Conservation (phyloP, 2,888 invertebrate genomes). For the Torymus texanus region DNA sequence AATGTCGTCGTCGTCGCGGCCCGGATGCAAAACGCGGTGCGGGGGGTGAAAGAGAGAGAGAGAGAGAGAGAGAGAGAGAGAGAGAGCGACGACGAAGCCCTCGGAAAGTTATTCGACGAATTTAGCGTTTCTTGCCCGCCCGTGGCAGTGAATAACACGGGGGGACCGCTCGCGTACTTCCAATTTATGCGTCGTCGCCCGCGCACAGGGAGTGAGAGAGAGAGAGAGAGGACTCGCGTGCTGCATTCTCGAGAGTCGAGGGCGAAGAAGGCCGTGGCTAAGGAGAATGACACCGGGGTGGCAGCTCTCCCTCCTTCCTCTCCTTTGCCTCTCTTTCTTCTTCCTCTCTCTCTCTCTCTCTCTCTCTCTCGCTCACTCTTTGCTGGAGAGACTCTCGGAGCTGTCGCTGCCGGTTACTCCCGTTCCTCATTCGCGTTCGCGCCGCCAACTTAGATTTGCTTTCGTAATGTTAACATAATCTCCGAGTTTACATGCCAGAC, state of each 20-base stretch:
- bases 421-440: conserved; percentile 10
- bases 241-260: conserved; percentile 43
- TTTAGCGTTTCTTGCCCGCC: conserved; percentile 51
- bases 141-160: conserved; percentile 50
- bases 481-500: conserved; percentile 46
- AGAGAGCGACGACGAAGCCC: conserved; percentile 17
- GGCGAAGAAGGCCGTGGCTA: conserved; percentile 34
- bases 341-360: background rate
- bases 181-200: conserved; percentile 42
- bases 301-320: conserved; percentile 3
- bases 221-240: conserved; percentile 39
- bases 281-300: conserved; percentile 37
- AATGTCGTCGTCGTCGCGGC: conserved; percentile 10
- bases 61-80: background rate
- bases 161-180: conserved; percentile 39
- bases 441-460: conserved; percentile 51
- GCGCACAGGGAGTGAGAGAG: no score
- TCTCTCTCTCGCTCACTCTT: background rate
- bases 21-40: background rate
- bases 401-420: conserved; percentile 6
- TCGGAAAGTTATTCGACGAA: conserved; percentile 54
- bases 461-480: conserved; percentile 53
- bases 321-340: background rate
- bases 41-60: background rate
- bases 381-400: background rate